Evolutionary conservation across 2,113 vertebrate species (phyloP).

Genomic region (Zootoca vivipara): DNA sequence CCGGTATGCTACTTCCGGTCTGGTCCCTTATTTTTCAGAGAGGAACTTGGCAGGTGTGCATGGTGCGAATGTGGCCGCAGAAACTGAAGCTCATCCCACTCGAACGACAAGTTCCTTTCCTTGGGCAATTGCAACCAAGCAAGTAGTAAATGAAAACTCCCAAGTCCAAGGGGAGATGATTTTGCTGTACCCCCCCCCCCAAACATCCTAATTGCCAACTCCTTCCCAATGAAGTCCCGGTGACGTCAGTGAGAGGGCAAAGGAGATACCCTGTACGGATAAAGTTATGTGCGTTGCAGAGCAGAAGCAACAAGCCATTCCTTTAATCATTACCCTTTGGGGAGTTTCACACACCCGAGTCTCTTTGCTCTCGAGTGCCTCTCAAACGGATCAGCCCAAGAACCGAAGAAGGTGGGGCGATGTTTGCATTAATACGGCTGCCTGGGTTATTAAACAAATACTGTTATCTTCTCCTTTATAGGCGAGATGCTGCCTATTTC

Average conservation of each 20-base stretch:
- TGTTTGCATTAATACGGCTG: constrained; percentile 16
- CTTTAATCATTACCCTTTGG: background rate
- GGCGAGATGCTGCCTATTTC: constrained; percentile 14
- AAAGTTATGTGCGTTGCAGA: background rate
- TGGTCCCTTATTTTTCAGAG: too few relatives aligned
- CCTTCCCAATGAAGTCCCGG: constrained; percentile 5
- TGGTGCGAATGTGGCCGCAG: background rate
- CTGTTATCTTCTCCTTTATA: constrained; percentile 18
- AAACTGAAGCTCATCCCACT: background rate
- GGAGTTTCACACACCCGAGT: too few relatives aligned
- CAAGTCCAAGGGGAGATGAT: background rate
- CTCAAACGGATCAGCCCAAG: background rate
- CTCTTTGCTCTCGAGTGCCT: background rate
- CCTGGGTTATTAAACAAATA: constrained; percentile 46
- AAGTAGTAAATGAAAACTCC: fast-evolving
- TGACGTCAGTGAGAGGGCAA: constrained; percentile 43
- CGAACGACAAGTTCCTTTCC: fast-evolving
- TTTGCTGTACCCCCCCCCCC: background rate
- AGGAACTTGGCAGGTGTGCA: too few relatives aligned
- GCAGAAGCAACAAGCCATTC: constrained; percentile 1
- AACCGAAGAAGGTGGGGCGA: constrained; percentile 32
- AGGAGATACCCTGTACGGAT: background rate
- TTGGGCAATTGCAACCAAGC: background rate
- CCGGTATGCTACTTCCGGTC: too few relatives aligned
- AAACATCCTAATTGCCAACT: constrained; percentile 13